Evolutionary conservation across 2,888 invertebrate genomes (phyloP).

Genomic region (Adineta ricciae): DNA sequence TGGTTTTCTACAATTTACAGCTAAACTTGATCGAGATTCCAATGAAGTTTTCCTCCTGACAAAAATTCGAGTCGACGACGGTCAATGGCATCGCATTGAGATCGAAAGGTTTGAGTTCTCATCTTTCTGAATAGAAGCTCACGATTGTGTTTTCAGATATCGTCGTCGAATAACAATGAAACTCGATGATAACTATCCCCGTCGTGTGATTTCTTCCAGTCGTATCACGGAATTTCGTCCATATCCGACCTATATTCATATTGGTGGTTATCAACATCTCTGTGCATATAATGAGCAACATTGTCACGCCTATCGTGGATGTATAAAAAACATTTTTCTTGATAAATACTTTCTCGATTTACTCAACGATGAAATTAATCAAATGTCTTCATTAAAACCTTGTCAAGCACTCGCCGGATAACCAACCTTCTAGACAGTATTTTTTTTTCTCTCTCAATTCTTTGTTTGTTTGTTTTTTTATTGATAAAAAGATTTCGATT

Average conservation of each 20-base stretch:
- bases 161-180: neutral
- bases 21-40: conserved; percentile 57
- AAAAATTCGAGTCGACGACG: conserved; percentile 59
- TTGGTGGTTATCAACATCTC: neutral
- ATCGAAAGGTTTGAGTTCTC: conserved; percentile 52
- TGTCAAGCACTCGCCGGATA: neutral
- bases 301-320: neutral
- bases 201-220: neutral
- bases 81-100: conserved; percentile 66
- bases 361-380: neutral
- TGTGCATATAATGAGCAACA: neutral
- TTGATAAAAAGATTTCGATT: neutral
- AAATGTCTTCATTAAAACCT: neutral
- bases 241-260: neutral
- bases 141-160: conserved; percentile 1
- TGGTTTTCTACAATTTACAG: conserved; percentile 64
- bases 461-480: neutral
- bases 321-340: neutral
- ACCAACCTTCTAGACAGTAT: neutral
- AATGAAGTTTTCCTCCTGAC: conserved; percentile 51
- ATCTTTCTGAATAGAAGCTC: conserved; percentile 16
- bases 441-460: neutral
- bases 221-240: neutral
- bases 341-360: neutral
- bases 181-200: neutral